Evolutionary conservation across 2,797 vertebrate genomes (phyloP).

Genomic region (Cuniculus paca): DNA sequence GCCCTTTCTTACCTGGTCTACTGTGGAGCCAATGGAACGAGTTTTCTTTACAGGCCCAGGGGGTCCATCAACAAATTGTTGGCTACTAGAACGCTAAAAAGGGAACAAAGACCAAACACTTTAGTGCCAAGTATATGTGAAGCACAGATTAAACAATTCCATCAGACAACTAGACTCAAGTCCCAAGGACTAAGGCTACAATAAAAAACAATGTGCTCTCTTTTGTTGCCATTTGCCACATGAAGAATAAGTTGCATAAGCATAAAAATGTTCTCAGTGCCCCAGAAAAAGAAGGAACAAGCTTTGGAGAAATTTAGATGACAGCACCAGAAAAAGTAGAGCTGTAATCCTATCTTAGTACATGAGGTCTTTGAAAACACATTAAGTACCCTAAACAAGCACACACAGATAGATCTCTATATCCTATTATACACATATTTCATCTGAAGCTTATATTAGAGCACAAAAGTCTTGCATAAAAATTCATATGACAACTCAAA

Average conservation of each 20-base stretch:
- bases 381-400: constrained; percentile 67
- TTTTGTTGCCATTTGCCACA: constrained; percentile 37
- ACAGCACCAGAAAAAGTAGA: constrained; percentile 68
- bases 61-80: constrained; percentile 95
- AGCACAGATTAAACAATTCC: constrained; percentile 48
- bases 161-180: constrained; percentile 40
- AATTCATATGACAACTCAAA: constrained; percentile 73
- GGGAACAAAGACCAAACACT: constrained; percentile 58
- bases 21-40: constrained; percentile 92
- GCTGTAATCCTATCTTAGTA: constrained; percentile 72
- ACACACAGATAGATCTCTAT: constrained; percentile 47
- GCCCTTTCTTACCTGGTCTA: constrained; percentile 89
- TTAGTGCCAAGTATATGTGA: constrained; percentile 59
- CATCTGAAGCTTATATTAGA: constrained; percentile 59
- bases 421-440: constrained; percentile 70
- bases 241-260: constrained; percentile 52
- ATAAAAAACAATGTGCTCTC: constrained; percentile 35
- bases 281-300: constrained; percentile 55
- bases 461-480: constrained; percentile 67
- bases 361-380: constrained; percentile 15
- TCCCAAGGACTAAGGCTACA: constrained; percentile 6
- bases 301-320: constrained; percentile 69
- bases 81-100: constrained; percentile 93
- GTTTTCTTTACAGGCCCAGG: constrained; percentile 93
- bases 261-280: constrained; percentile 67